Conservation (phyloP, 2,797 vertebrate genomes). For the Callimico goeldii region DNA sequence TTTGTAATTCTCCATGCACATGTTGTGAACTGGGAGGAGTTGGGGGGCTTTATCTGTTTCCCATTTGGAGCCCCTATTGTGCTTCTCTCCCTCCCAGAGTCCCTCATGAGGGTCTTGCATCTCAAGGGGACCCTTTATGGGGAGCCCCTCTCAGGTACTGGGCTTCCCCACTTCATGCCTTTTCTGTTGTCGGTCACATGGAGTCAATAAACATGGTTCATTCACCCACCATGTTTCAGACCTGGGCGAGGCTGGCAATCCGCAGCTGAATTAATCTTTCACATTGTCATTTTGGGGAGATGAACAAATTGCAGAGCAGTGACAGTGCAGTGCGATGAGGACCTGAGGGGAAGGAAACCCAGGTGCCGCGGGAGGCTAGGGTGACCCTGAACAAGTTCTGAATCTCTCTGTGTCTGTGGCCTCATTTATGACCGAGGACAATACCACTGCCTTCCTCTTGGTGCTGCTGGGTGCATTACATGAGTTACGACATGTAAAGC, state of each 20-base stretch:
- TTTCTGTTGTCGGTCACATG: neutral
- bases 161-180: neutral
- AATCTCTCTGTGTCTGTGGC: neutral
- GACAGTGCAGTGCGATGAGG: fast-evolving
- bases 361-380: neutral
- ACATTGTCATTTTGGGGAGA: neutral
- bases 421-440: neutral
- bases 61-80: neutral
- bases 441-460: neutral
- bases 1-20: neutral
- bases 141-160: neutral
- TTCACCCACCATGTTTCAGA: neutral
- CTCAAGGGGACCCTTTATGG: neutral
- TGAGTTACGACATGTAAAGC: neutral
- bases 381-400: neutral
- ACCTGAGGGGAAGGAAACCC: neutral
- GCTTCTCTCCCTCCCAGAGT: neutral
- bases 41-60: neutral
- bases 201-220: neutral
- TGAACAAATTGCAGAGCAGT: neutral
- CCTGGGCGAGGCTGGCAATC: neutral
- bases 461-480: neutral
- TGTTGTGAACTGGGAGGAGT: neutral
- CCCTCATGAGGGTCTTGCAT: neutral
- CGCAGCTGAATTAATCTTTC: neutral